A percentile compares a stretch with the other conserved stretches of the same genome.
Conservation (phyloP, 2,113 vertebrate genomes). For the Thalassoma bifasciatum region DNA sequence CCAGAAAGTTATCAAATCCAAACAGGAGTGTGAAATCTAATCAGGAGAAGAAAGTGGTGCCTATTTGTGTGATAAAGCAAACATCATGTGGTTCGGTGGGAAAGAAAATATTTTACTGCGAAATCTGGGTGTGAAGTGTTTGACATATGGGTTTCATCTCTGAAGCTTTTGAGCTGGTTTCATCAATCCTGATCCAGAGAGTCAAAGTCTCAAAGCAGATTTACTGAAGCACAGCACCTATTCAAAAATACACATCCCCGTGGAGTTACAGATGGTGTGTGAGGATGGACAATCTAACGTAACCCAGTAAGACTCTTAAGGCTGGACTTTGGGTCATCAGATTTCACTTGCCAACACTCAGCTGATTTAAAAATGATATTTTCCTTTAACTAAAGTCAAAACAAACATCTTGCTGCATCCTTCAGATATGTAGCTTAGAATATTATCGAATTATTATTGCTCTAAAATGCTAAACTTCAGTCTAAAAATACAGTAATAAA, state of each 20-base stretch:
- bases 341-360: no score
- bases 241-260: background rate
- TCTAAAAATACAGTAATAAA: no score
- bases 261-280: no score
- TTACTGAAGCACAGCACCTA: background rate
- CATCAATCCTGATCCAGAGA: background rate
- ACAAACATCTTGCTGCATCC: no score
- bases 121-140: background rate
- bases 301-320: no score
- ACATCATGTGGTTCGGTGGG: constrained; percentile 8
- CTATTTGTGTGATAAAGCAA: background rate
- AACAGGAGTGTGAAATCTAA: constrained; percentile 50
- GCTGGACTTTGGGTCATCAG: no score
- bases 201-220: background rate
- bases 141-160: constrained; percentile 12
- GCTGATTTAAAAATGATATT: no score
- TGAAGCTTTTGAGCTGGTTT: constrained; percentile 16
- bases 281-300: no score
- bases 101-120: constrained; percentile 8
- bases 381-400: no score
- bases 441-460: no score
- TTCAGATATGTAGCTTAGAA: no score
- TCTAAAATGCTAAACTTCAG: no score
- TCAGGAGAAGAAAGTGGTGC: constrained; percentile 12
- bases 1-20: constrained; percentile 53